Base-by-base conservation (phyloP, 2,113 vertebrate genomes). In the Semnornis frantzii region DNA sequence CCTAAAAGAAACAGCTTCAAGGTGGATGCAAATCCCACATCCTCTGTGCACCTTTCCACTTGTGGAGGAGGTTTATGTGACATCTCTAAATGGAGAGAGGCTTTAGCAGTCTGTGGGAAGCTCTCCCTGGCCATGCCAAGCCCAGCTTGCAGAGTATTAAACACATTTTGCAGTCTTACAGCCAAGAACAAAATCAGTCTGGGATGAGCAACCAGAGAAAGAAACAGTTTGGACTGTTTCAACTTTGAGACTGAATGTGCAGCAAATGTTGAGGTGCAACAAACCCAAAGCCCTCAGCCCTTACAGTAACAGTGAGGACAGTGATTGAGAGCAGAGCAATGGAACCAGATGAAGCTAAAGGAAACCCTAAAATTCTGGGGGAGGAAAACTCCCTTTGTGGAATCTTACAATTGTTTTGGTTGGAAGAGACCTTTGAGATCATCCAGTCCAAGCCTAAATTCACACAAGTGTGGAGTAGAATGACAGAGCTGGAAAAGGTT, bases 241-340 rank as follows among this genome's bases (percentile, higher is more conserved):
- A 13, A 16, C 25, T 84, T 70, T 24, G 62, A 37, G 31, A 16
- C 11, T 54, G 12, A 69, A 44, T 5, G 12, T 3, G 19, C 18
- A 20, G 37, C 24, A 15, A 31, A 28, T 34, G 17, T 71, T 89
- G 71, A 85, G 7, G 8, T 50, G 27, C 52, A 44, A n/a, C 50
- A 68, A 57, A 34, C 15, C 44, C 44, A 76, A 24, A 5, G 4
- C 1, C 2, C 4, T 21, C 8, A 4, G 1, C 10, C 18, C 54
- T 55, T 20, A 87, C 5, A 20, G 44, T 6, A 16, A 76, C 71
- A 85, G 46, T 24, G 6, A 6, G 4, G 50, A 30, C 39, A 37
- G 10, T 8, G 42, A 23, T 30, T 12, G 34, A 71, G 9, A 83
- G 21, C 24, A 78, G 31, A 72, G 28, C 31, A 44, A 30, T 39